Percentiles rank a stretch among this genome's conserved stretches.
Evolutionary conservation across 2,797 vertebrate genomes (phyloP).

Genomic region (Tenualosa ilisha): DNA sequence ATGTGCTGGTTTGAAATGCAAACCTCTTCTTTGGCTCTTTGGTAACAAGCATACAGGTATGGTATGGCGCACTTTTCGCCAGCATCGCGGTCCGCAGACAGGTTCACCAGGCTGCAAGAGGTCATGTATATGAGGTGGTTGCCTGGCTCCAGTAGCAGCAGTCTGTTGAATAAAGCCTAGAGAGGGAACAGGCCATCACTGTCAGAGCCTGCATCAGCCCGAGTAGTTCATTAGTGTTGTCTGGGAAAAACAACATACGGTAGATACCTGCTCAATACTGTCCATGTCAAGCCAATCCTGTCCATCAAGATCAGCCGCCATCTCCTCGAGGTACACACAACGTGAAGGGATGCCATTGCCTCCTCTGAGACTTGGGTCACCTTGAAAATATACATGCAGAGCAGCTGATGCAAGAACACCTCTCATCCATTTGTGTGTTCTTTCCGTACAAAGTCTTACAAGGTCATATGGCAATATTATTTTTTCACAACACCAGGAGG

Average conservation of each 20-base stretch:
- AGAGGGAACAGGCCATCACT: slow-evolving; percentile 16
- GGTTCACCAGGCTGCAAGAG: slow-evolving; percentile 80
- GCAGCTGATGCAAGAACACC: neutral
- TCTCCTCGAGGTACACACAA: slow-evolving; percentile 93
- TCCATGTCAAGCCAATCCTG: slow-evolving; percentile 99
- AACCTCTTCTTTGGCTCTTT: slow-evolving; percentile 94
- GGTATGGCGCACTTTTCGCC: slow-evolving; percentile 88
- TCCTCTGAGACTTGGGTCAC: slow-evolving; percentile 90
- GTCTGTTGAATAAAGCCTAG: slow-evolving; percentile 90
- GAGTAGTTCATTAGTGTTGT: neutral
- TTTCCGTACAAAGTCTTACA: neutral
- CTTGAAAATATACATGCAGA: slow-evolving; percentile 61
- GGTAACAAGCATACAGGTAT: slow-evolving; percentile 93
- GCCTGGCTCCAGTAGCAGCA: slow-evolving; percentile 90
- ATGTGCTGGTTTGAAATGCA: neutral
- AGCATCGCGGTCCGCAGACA: slow-evolving; percentile 93
- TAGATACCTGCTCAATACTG: slow-evolving; percentile 90
- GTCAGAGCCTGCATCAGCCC: neutral
- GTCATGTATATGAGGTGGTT: slow-evolving; percentile 95
- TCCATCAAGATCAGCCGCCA: slow-evolving; percentile 91
- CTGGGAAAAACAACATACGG: neutral
- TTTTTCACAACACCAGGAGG: no score
- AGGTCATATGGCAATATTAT: no score
- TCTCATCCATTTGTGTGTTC: neutral
- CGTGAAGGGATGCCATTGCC: slow-evolving; percentile 93